Conservation (phyloP, 1,140 invertebrate species). For the Gryllus bimaculatus region DNA sequence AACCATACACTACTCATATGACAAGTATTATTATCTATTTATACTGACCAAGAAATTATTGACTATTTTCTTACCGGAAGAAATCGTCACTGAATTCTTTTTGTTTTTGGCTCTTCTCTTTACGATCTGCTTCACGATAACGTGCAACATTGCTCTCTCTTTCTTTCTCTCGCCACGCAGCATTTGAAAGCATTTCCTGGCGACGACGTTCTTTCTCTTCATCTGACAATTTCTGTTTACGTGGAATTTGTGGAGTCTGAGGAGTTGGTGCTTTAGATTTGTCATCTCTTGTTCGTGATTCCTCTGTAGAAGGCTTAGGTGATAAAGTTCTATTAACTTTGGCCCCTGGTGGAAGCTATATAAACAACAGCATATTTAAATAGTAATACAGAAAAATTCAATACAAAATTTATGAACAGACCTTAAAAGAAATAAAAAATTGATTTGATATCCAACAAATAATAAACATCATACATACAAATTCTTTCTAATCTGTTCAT, state of each 20-base stretch:
- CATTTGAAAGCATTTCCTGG: conserved; percentile 76
- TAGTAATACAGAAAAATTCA: neutral
- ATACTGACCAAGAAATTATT: too few species aligned
- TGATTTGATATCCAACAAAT: neutral
- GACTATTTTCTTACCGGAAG: conserved; percentile 36
- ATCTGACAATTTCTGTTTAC: conserved; percentile 42
- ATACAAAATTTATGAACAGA: neutral
- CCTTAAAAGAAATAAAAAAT: neutral
- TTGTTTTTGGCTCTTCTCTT: conserved; percentile 42
- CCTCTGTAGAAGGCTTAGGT: neutral
- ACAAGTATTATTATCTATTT: too few species aligned
- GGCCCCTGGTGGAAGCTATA: neutral
- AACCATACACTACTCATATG: too few species aligned
- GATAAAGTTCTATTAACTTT: neutral
- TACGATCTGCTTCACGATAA: conserved; percentile 52
- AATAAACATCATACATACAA: too few species aligned
- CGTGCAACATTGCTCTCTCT: conserved; percentile 50
- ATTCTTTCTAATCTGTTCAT: too few species aligned
- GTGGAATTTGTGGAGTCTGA: conserved; percentile 23
- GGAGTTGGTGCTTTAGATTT: neutral
- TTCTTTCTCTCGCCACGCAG: conserved; percentile 57
- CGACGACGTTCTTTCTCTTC: conserved; percentile 60
- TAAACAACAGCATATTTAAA: neutral
- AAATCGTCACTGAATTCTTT: conserved; percentile 41
- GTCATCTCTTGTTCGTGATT: neutral